phyloP scores from a whole-genome alignment of 2,888 invertebrate species.

The Netelia inedita region DNA sequence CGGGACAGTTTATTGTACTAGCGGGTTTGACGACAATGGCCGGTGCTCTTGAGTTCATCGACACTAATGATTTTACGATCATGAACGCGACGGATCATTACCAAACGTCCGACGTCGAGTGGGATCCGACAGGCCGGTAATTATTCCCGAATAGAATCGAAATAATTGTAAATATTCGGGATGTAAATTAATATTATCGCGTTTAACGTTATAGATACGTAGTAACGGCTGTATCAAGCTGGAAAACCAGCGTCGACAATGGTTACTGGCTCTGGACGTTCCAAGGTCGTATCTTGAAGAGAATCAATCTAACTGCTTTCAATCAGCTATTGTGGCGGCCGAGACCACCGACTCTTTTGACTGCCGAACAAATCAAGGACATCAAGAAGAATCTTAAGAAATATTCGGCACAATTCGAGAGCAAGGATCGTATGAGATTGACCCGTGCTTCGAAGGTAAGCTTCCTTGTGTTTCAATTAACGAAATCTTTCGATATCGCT shows the following conservation, averaged over 20 bases:
- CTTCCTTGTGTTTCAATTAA: background rate
- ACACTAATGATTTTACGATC: constrained; percentile 97
- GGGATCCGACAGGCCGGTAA: constrained; percentile 98
- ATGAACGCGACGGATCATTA: constrained; percentile 98
- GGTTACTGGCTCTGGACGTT: constrained; percentile 99
- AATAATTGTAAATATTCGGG: no score
- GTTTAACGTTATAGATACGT: constrained; percentile 88
- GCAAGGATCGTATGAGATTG: constrained; percentile 97
- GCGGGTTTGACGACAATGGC: constrained; percentile 94
- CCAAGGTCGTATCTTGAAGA: constrained; percentile 93
- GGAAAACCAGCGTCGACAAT: constrained; percentile 96
- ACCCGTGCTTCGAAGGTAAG: constrained; percentile 95
- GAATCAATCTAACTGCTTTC: constrained; percentile 96
- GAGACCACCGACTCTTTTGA: constrained; percentile 93
- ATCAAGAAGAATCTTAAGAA: constrained; percentile 99
- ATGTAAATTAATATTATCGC: no score
- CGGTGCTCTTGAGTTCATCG: constrained; percentile 97
- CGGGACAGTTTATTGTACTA: constrained; percentile 97
- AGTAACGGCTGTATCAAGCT: constrained; percentile 96
- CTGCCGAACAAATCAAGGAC: constrained; percentile 95
- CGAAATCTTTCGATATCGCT: no score
- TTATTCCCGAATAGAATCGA: constrained; percentile 6
- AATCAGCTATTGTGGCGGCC: constrained; percentile 99
- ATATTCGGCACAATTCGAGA: constrained; percentile 97
- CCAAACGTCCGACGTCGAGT: constrained; percentile 97